Base-by-base conservation (phyloP, 2,797 vertebrate species). In the Choloepus didactylus region DNA sequence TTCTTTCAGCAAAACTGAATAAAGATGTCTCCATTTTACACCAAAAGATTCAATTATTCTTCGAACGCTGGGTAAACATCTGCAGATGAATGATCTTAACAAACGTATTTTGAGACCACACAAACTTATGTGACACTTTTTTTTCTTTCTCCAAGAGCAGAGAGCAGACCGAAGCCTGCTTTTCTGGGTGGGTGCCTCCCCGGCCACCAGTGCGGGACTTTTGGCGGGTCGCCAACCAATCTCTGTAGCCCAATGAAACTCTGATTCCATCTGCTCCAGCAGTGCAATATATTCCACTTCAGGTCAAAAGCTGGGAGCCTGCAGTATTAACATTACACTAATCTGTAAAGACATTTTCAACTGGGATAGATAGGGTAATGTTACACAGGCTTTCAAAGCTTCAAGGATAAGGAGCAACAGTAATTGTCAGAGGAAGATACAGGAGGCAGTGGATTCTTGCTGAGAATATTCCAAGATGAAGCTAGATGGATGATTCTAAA, bases 301-400 rank as follows among this genome's bases (percentile, higher is more conserved):
- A 98, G 98, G 98, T 99, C 98, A 98, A 98, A 99, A 98, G 97
- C 98, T 96, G 98, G 97, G 97, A 98, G 98, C 97, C 97, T 96
- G 98, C 91, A 95, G 98, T 98, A 98, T 98, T 98, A 98, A 98
- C 98, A 98, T 98, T 98, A 98, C 98, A 97, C 98, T 98, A 98
- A 99, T 98, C 98, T 98, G 98, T 98, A 98, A 98, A 98, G 98
- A 99, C 98, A 97, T 98, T 99, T 98, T 98, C 98, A 35, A 97
- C 98, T 97, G 98, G 97, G 97, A 98, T 98, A 98, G 98, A 98
- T 98, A 98, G 98, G 98, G 98, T 98, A 98, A 98, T 98, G 98
- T 99, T 98, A 98, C 98, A 97, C 70, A 95, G 97, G 97, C 98
- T 98, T 98, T 98, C 98, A 98, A 98, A 98, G 98, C 98, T 98